Conservation (phyloP, 2,797 vertebrate species). For the Anas bahamensis region DNA sequence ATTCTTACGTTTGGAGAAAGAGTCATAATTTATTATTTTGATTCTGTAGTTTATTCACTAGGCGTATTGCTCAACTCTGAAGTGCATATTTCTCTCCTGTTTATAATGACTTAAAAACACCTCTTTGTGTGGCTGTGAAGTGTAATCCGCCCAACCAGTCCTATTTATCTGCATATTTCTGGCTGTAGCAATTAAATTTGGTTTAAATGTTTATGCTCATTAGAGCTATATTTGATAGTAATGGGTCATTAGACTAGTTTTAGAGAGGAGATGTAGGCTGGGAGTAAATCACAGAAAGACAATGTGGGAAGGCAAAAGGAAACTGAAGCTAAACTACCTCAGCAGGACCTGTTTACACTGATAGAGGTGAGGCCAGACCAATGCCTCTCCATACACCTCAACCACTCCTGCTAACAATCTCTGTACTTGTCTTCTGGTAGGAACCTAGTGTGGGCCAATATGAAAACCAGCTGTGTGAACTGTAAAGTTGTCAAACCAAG, state of each 20-base stretch:
- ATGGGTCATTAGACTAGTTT: background rate
- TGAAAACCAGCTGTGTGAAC: background rate
- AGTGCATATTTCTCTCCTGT: background rate
- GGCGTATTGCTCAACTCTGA: background rate
- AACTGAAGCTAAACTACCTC: background rate
- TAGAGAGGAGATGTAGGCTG: background rate
- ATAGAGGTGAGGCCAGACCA: background rate
- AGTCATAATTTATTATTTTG: slow-evolving; percentile 14
- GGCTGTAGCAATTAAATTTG: background rate
- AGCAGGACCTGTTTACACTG: background rate
- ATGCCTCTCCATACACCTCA: background rate
- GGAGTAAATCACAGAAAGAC: background rate
- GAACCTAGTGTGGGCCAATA: background rate
- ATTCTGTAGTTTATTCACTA: slow-evolving; percentile 12
- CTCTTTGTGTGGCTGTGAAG: background rate
- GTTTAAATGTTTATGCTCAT: background rate
- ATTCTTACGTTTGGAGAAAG: background rate
- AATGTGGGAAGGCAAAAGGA: background rate
- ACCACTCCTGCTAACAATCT: background rate
- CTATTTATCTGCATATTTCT: background rate
- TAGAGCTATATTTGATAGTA: background rate
- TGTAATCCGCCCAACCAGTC: background rate
- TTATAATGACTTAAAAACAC: slow-evolving; percentile 1
- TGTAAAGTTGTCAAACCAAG: background rate
- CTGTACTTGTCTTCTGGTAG: background rate